Percentiles rank a stretch among this genome's conserved stretches.
phyloP scores from a whole-genome alignment of 2,797 vertebrate species.

The Hydrophis major region DNA sequence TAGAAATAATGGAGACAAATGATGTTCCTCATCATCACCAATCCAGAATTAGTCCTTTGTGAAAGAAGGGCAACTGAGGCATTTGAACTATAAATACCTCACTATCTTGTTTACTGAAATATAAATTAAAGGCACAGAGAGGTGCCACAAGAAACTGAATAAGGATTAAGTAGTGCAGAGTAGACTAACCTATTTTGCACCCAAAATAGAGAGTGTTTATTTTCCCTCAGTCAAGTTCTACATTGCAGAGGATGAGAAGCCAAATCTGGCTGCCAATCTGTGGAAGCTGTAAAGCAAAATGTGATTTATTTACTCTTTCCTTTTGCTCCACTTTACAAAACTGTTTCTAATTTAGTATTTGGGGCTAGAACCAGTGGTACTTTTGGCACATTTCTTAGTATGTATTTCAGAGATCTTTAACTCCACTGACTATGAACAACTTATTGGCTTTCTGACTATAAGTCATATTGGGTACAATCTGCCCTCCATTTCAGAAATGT shows the following conservation, averaged over 20 bases:
- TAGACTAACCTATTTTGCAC: background rate
- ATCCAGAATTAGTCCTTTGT: constrained; percentile 15
- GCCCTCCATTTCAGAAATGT: background rate
- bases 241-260: fast-evolving
- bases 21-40: background rate
- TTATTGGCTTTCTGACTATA: background rate
- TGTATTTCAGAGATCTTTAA: background rate
- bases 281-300: constrained; percentile 25
- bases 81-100: background rate
- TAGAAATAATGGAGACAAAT: background rate
- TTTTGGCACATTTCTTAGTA: background rate
- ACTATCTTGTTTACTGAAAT: background rate
- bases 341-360: constrained; percentile 59
- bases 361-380: constrained; percentile 50
- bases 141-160: background rate
- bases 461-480: background rate
- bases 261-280: constrained; percentile 15
- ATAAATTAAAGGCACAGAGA: background rate
- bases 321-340: constrained; percentile 35
- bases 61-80: background rate
- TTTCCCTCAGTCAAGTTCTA: constrained; percentile 26
- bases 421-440: background rate
- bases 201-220: background rate
- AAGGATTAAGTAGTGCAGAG: background rate
- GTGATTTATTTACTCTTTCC: constrained; percentile 25